Evolutionary conservation across 2,888 invertebrate genomes (phyloP).

Genomic region (Drosophila kanekoi): DNA sequence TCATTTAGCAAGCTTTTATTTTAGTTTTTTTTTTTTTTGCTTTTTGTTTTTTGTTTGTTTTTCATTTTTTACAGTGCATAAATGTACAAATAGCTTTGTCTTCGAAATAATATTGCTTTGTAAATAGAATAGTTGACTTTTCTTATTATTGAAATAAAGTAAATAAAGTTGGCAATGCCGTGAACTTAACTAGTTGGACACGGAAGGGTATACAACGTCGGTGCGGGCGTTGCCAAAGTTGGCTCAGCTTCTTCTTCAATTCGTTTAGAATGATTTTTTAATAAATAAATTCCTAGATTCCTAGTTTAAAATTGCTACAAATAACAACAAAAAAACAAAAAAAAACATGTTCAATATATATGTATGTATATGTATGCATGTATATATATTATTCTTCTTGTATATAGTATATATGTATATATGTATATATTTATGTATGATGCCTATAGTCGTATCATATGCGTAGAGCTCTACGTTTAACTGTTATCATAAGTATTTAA

Average conservation of each 20-base stretch:
- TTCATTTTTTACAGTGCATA: constrained; percentile 61
- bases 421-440: constrained; percentile 27
- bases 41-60: constrained; percentile 13
- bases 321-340: constrained; percentile 33
- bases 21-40: constrained; percentile 17
- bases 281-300: constrained; percentile 41
- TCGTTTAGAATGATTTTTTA: constrained; percentile 38
- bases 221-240: constrained; percentile 13
- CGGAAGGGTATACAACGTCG: constrained; percentile 22
- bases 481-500: constrained; percentile 77
- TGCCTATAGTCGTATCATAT: constrained; percentile 42
- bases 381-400: constrained; percentile 2
- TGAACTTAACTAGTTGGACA: no score
- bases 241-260: constrained; percentile 24
- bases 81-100: constrained; percentile 55
- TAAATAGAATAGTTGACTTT: constrained; percentile 6
- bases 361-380: constrained; percentile 24
- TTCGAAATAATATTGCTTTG: constrained; percentile 31
- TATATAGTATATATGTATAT: constrained; percentile 16
- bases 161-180: constrained; percentile 23
- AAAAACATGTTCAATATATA: not conserved
- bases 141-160: not conserved
- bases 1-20: constrained; percentile 52
- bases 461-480: constrained; percentile 64
- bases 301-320: constrained; percentile 48